Percentiles rank a stretch among this genome's conserved stretches.
Conservation (phyloP, 2,888 invertebrate species). For the Microctonus aethiopoides region DNA sequence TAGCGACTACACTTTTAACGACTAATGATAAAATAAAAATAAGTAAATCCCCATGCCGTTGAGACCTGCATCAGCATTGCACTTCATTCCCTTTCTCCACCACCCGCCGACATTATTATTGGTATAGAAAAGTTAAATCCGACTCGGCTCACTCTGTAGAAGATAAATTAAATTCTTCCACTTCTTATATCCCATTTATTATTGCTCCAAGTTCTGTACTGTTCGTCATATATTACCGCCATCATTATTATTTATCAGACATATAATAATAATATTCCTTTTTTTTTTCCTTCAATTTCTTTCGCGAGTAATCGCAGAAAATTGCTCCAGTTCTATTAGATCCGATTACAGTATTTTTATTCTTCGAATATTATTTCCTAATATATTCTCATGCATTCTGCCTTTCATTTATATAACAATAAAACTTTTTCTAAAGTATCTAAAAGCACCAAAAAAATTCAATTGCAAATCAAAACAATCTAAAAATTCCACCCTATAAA, state of each 20-base stretch:
- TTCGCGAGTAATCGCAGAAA: neutral
- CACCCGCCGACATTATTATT: neutral
- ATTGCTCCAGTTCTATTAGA: neutral
- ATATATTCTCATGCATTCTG: no score
- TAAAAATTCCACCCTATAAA: no score
- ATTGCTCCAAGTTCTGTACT: neutral
- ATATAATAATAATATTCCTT: neutral
- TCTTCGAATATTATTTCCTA: neutral
- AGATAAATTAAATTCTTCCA: conserved; percentile 20
- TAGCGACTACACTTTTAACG: neutral
- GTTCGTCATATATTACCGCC: neutral
- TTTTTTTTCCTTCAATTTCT: neutral
- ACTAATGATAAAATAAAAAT: neutral
- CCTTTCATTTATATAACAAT: no score
- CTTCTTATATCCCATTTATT: conserved; percentile 9
- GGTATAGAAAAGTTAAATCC: conserved; percentile 2
- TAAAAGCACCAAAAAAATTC: no score
- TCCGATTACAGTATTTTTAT: neutral
- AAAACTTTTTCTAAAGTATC: no score
- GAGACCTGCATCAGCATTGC: neutral
- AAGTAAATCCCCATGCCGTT: neutral
- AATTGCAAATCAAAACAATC: no score
- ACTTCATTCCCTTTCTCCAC: neutral
- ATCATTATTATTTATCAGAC: conserved; percentile 4
- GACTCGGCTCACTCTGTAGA: neutral